Conservation (phyloP, 2,113 vertebrate species). For the Pandion haliaetus region DNA sequence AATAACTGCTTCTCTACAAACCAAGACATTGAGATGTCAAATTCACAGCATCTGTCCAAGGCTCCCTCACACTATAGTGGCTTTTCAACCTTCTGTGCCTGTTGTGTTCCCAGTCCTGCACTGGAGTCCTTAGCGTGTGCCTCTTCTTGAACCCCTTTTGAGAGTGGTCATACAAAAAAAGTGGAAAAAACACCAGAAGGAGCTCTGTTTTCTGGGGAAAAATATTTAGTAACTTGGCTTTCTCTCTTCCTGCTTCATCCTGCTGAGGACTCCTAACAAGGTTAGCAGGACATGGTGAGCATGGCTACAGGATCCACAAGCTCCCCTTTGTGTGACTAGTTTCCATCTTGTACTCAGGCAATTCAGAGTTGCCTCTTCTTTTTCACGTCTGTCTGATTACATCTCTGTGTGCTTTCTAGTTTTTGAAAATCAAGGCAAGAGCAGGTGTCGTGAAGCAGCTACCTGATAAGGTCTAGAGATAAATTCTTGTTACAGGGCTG, state of each 20-base stretch:
- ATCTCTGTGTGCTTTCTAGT: not conserved
- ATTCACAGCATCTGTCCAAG: not conserved
- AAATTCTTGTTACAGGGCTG: not conserved
- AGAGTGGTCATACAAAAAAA: not conserved
- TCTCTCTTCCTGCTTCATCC: not conserved
- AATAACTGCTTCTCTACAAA: not conserved
- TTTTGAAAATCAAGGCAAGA: not conserved
- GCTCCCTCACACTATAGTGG: not conserved
- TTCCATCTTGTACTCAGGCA: not conserved
- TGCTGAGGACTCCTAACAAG: not conserved
- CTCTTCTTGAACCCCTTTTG: not conserved
- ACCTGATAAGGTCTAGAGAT: not conserved
- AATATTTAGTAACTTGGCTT: not conserved
- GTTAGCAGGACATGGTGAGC: not conserved
- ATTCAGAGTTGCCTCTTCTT: not conserved
- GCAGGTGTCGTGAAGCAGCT: not conserved
- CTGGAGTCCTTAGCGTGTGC: not conserved
- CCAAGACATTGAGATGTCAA: not conserved
- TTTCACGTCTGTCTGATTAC: rapidly evolving
- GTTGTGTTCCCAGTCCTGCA: not conserved
- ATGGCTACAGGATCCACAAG: not conserved
- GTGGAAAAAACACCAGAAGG: not conserved
- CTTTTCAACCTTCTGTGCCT: not conserved
- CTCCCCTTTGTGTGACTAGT: not conserved
- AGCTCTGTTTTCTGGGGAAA: not conserved